Base-by-base conservation (phyloP, 2,888 invertebrate species). In the Flexamia atlantica region DNA sequence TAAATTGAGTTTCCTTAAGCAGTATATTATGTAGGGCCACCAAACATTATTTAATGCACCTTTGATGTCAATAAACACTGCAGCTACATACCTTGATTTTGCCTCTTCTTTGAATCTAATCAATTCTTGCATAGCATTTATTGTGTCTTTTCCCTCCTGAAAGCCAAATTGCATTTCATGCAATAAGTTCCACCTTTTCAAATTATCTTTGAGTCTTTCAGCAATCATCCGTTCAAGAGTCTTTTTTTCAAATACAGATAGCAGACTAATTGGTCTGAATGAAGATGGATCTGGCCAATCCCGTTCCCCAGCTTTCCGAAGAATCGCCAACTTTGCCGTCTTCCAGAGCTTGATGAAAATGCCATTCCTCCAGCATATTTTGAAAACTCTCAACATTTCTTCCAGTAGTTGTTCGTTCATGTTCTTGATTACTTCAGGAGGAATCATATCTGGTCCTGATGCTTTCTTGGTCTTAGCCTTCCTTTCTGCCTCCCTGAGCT, bases 371-470 rank as follows among this genome's bases (percentile, higher is more conserved):
- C 40, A 50, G 10, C 50, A 50, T 50, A 50, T 50, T 4, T 50
- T 50, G n/a, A 50, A 50, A 14, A 50, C 17, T 17, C 50, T 50
- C 4, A n/a, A 17, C 4, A 50, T 9, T 7, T 50, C 9, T 50
- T 50, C n/a, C 50, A 50, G 17, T 50, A 50, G 10, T 50, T 7
- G 50, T 50, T 50, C 12, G 17, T 50, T 50, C 50, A 50, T 50
- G 17, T 50, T 50, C 40, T 64, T 64, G 9, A 64, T 30, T 12
- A 64, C 30, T 17, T 64, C 64, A 10, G 64, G 64, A 25, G 64
- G 64, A 10, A 64, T 64, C 64, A 12, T 64, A 30, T 64, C 64
- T 10, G 64, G 64, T 64, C 64, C 64, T 17, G 64, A 5, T 28
- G 64, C 64, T n/a, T 17, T 30, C 25, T 30, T 30, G 10, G 25